These are phyloP conservation scores for Magallana ariakensis DNA, from an alignment of 1,140 invertebrate species.

Conservation along the genomic window DNA sequence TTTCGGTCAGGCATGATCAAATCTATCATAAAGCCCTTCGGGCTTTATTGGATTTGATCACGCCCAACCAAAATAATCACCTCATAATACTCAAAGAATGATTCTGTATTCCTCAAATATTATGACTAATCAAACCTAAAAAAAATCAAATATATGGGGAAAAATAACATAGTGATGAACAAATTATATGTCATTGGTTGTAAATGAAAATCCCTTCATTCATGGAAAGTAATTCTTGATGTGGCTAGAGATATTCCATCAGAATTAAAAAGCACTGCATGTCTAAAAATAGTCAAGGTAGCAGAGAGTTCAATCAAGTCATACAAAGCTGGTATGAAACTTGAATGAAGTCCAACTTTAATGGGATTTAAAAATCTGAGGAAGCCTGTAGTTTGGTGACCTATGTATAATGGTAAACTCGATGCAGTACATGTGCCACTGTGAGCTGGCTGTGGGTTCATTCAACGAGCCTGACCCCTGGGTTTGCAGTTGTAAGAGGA, in stretches of 20 bases:
- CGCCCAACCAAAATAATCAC: no score
- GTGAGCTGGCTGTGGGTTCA: not conserved
- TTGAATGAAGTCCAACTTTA: conserved; percentile 38
- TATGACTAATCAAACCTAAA: no score
- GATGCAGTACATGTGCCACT: not conserved
- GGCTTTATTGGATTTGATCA: no score
- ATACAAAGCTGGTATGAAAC: conserved; percentile 9
- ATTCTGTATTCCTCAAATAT: no score
- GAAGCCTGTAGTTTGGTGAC: conserved; percentile 26
- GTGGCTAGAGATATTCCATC: not conserved
- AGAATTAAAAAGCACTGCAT: not conserved
- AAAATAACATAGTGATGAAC: no score
- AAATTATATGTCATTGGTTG: no score
- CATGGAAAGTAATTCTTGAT: not conserved
- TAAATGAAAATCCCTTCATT: not conserved
- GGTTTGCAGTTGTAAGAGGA: not conserved
- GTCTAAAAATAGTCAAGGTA: conserved; percentile 29
- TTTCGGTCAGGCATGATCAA: no score
- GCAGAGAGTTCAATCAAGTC: conserved; percentile 37
- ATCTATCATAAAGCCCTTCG: no score
- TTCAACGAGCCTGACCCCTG: conserved; percentile 24
- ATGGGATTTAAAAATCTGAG: conserved; percentile 31
- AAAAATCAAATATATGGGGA: no score
- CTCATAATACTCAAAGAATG: no score
- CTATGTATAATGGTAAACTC: not conserved